These are phyloP conservation scores for Trachemys scripta DNA, from an alignment of 2,113 vertebrate genomes.

Conservation along the genomic window DNA sequence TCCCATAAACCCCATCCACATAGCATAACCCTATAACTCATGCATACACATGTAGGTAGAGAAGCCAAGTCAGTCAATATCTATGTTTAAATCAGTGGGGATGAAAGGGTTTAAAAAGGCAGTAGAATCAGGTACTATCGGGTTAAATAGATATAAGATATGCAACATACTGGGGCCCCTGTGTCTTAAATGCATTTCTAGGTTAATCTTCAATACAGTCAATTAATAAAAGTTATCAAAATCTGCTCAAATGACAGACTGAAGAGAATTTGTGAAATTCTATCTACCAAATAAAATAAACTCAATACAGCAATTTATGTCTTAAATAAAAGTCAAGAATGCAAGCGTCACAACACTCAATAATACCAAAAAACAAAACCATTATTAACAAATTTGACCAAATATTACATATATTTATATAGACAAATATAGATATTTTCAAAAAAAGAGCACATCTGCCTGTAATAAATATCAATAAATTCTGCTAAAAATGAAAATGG, in stretches of 20 bases:
- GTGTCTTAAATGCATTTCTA: neutral
- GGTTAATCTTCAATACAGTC: neutral
- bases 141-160: neutral
- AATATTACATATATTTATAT: neutral
- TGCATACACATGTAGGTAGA: neutral
- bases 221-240: conserved; percentile 26
- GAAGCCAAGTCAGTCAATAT: neutral
- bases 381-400: conserved; percentile 5
- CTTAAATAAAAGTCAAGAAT: neutral
- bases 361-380: neutral
- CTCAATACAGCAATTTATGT: neutral
- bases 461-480: neutral
- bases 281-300: conserved; percentile 4
- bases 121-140: neutral
- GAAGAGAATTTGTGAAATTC: neutral
- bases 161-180: neutral
- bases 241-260: neutral
- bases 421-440: neutral
- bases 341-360: neutral
- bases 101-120: neutral
- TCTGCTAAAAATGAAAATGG: neutral
- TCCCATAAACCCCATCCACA: neutral
- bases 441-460: neutral
- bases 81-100: neutral
- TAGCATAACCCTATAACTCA: neutral